Percentiles rank a stretch among this genome's conserved stretches.
Conservation (phyloP, 2,797 vertebrate genomes). For the Aythya fuligula region DNA sequence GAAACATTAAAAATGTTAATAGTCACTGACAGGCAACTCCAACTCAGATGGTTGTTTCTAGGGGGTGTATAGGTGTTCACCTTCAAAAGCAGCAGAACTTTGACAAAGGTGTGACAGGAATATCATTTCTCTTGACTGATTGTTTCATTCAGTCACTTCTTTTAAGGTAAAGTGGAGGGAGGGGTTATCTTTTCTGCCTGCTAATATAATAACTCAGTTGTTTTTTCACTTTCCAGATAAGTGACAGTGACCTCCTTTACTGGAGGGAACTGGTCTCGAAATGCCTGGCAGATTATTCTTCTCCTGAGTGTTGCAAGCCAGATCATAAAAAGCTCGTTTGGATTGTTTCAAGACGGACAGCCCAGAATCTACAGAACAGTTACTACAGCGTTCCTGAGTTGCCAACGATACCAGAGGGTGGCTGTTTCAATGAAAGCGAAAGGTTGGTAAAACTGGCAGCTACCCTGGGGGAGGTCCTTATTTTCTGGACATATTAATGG, state of each 20-base stretch:
- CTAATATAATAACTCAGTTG: background rate
- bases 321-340: constrained; percentile 94
- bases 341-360: constrained; percentile 94
- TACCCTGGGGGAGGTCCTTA: background rate
- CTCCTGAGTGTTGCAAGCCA: constrained; percentile 94
- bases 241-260: constrained; percentile 86
- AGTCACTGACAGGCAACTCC: background rate
- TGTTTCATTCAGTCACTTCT: background rate
- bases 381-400: constrained; percentile 91
- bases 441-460: constrained; percentile 79
- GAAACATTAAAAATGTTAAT: background rate
- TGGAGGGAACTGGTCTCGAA: constrained; percentile 92
- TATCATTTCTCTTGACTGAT: background rate
- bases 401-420: constrained; percentile 93
- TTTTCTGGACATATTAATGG: background rate
- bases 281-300: constrained; percentile 93
- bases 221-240: constrained; percentile 81
- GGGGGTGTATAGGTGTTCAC: background rate
- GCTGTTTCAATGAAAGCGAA: constrained; percentile 87
- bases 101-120: background rate
- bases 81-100: background rate
- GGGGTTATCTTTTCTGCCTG: background rate
- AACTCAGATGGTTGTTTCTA: rapidly evolving
- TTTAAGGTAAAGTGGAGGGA: background rate
- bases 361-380: constrained; percentile 92